Evolutionary conservation across 2,113 vertebrate genomes (phyloP), one percentile per base, ranked within the genome.

Genomic region (Malurus cyaneus): DNA sequence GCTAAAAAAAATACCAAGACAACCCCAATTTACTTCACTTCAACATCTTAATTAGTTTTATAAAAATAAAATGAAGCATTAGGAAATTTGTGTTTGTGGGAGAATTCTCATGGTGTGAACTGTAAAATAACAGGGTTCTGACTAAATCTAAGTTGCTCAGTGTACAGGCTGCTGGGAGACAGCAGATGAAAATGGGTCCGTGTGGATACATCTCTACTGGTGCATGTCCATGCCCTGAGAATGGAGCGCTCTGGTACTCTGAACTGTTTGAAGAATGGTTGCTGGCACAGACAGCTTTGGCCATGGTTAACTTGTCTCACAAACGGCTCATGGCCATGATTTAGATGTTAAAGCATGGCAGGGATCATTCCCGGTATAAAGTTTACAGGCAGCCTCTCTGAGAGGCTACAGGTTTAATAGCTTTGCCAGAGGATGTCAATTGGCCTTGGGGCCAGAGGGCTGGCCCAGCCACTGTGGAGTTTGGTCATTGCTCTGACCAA

Each of bases 41-140:
- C 80, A 92, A 84, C 77, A 78, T 92, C 72, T 65, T 94, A 86
- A 96, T 95, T 91, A 84, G 80, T 78, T 93, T 91, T 89, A 64
- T 86, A 79, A 89, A 90, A 92, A 70, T 89, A 54, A 96, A 83
- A 70, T 12, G 82, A 71, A 21, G 36, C 18, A 78, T 78, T 86
- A 86, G 52, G 34, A 84, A 88, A 71, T 36, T 11, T 54, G 14
- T 24, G 34, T 32, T 50, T 59, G 34, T 81, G 50, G n/a, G n/a
- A 81, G 61, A 89, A 70, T 88, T 73, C 34, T 80, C 3, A 8
- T 66, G 24, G 29, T 59, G 26, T 36, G 42, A 89, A 39, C 34
- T 34, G 53, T 76, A 26, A 71, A 86, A 36, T 80, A 61, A 26
- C 26, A 44, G 44, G 32, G 32, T 28, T 49, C 28, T 74, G 41